phyloP scores from a whole-genome alignment of 2,888 invertebrate species.

The Cephus runcator region DNA sequence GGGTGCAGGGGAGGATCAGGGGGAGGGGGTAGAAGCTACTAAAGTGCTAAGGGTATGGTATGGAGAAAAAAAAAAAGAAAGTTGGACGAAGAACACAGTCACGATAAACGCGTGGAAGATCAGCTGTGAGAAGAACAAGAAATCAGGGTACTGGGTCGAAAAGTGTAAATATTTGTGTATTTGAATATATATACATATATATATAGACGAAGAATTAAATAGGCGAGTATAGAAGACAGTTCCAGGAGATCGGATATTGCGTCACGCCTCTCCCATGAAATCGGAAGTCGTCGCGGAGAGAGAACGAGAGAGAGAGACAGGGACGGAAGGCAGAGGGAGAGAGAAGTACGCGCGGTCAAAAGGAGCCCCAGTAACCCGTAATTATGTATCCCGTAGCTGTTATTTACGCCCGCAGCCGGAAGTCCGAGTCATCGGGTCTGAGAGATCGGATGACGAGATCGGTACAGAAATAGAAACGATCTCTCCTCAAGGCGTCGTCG shows the following conservation, averaged over 20 bases:
- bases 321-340: no score
- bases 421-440: no score
- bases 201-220: background rate
- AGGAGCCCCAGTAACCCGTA: no score
- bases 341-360: background rate
- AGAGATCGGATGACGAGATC: no score
- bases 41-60: slow-evolving; percentile 19
- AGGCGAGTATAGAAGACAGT: background rate
- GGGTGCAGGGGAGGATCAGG: no score
- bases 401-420: no score
- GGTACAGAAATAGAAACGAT: no score
- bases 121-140: slow-evolving; percentile 2
- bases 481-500: no score
- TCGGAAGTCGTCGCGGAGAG: background rate
- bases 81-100: slow-evolving; percentile 10
- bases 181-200: no score
- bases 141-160: background rate
- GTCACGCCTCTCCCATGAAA: background rate
- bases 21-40: no score
- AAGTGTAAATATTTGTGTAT: no score
- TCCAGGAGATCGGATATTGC: background rate
- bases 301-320: background rate
- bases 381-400: no score
- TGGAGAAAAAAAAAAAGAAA: slow-evolving; percentile 19
- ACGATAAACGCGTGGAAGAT: background rate